Evolutionary conservation across 2,888 invertebrate species (phyloP), one percentile per base, ranked within the genome.

Genomic region (Brachypalpus laphriformis): DNA sequence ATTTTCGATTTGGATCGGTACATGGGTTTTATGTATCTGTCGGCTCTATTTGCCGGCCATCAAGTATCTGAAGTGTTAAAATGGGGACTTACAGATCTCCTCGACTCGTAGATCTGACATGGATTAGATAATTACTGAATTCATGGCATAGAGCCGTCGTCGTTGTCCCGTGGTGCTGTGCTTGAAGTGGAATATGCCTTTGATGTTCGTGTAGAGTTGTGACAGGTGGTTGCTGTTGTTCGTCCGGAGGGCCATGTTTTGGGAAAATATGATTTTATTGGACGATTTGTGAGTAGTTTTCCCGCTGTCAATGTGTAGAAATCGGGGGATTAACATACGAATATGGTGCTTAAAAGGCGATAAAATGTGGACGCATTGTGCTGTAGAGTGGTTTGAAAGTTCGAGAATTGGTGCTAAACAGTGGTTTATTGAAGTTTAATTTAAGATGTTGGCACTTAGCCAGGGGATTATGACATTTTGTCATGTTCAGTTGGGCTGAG

Each of bases 341-440:
- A 85, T 85, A 70, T 66, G 75, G 85, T 71, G 49, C 70, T 85
- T 76, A 81, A 81, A 51, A 59, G 85, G 85, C 63, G 85, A 81
- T 81, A 85, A 85, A 81, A 81, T 75, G 80, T 76, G 66, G 71
- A 75, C 31, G 56, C 75, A 76, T 66, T 74, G 56, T 72, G 34
- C 61, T 68, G 31, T 61, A 8, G 66, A 63, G 68, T 57, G 54
- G 66, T 37, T 71, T 14, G 20, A 54, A 51, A 47, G 37, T 68
- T 56, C 22, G 31, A 56, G 71, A 81, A 81, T 81, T 54, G 80
- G 18, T 71, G 75, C 81, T 81, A 85, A 85, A 85, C 85, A 71
- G 85, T 81, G 85, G 85, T 81, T 81, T 85, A 85, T 81, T 85
- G 65, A 81, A 85, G 57, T 81, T 85, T 85, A 81, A 85, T 85